Evolutionary conservation across 2,888 invertebrate species (phyloP), one percentile per base, ranked within the genome.

Genomic region (Orgyia antiqua): DNA sequence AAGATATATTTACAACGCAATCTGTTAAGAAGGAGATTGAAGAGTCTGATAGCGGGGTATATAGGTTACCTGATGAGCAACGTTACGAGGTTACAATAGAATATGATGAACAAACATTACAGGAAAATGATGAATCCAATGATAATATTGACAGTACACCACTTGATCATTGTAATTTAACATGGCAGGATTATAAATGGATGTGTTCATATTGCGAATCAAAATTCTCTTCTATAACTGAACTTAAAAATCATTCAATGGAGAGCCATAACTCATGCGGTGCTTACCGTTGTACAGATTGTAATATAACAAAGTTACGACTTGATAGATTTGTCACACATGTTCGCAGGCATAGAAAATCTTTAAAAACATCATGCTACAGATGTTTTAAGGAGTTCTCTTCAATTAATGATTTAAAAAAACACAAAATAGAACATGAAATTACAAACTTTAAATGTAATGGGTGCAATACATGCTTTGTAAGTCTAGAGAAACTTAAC

Each of bases 261-360:
- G 73, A 80, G 20, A 82, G 83, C 31, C 92, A 92, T 50, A 86
- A 88, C 33, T 87, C 88, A 39, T 86, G 88, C 28, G 87, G 90
- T 9, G 87, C 89, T 23, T 92, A 88, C 54, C 82, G 88, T 52
- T 92, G 92, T 54, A 88, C 87, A 0, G 89, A 91, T 49, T 92
- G 92, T 45, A 73, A 74, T 24, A 44, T 51, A 1, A 58, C 67
- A 2, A 79, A 70, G 31, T 33, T 71, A 20, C 35, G 53, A 7
- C 47, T 80, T 0, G 64, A 76, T 10, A 59, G 48, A 8, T 79
- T 77, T 18, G 9, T 79, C 1, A 38, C 59, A 3, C 92, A 92
- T 48, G 88, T 91, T 0, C 84, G 84, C 51, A 74, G 86, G 13
- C 92, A 92, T 53, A 83, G 88, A 36, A 86, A 87, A 29, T 84